Base-by-base conservation (phyloP, 2,797 vertebrate species). In the Champsocephalus gunnari region DNA sequence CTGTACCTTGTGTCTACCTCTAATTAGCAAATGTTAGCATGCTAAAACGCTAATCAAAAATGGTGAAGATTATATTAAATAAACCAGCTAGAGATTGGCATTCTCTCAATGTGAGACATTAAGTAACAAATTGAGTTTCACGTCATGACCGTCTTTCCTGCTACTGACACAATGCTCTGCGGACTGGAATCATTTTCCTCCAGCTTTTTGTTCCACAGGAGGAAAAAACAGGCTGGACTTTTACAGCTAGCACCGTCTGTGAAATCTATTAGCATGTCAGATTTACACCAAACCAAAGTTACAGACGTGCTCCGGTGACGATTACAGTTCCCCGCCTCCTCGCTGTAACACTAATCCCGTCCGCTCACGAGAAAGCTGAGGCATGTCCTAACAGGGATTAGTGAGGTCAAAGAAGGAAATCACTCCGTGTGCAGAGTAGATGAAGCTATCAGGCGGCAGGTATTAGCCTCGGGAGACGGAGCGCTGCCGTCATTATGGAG, bases 281-380 rank as follows among this genome's bases (percentile, higher is more conserved):
- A 79, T 63, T 69, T 51, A 79, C 47, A 54, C 32, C 19, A 19
- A 19, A 19, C 19, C 19, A 19, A 19, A 19, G 19, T 19, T 19
- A 19, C 19, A 19, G 19, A 19, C 19, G 19, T 1, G 54, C 60
- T 12, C 17, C 10, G 13, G 17, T 45, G 60, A 62, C 34, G 21
- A 63, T 75, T 34, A 56, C 51, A 44, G 53, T n/a, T 53, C 53
- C 66, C 66, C 62, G n/a, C 74, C 67, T 59, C 61, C 54, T 55
- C 32, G 10, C 69, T 34, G 59, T 7, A 13, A 51, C 59, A 13
- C 47, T 65, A 47, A 77, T 71, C 74, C 66, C 1, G n/a, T 50
- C 54, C 45, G 9, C 66, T 76, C 63, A 13, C 1, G 51, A 53
- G 63, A 45, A 44, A 44, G 70, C 45, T 1, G 51, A 57, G 58